A percentile compares a stretch with the other conserved stretches of the same genome.
These are phyloP conservation scores for Pardalotus punctatus DNA, from an alignment of 2,113 vertebrate genomes.

Conservation along the genomic window DNA sequence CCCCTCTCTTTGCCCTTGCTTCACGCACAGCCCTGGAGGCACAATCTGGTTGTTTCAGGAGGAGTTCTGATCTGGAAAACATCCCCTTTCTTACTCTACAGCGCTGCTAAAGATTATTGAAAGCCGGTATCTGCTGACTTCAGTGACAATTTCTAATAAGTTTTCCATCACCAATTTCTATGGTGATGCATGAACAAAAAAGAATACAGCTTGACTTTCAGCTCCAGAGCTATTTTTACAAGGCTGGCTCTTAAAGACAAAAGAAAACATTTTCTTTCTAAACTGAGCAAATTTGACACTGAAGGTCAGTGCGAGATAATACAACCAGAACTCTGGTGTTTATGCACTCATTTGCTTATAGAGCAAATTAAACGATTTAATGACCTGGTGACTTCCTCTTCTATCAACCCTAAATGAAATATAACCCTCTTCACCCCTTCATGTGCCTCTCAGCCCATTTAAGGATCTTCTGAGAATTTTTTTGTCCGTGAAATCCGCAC, in stretches of 20 bases:
- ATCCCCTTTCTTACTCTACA: not conserved
- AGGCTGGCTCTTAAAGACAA: constrained; percentile 17
- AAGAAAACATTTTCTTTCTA: constrained; percentile 24
- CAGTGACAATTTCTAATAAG: constrained; percentile 22
- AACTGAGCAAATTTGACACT: not conserved
- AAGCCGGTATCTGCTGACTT: constrained; percentile 3
- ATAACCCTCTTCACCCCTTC: not conserved
- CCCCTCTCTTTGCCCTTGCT: not conserved
- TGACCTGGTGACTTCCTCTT: not conserved
- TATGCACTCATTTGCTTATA: not conserved
- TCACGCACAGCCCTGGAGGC: not conserved
- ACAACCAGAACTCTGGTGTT: not conserved
- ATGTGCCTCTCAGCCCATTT: not conserved
- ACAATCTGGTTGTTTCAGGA: not conserved
- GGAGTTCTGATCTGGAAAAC: not conserved
- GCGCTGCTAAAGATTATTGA: not conserved
- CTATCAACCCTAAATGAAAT: not conserved
- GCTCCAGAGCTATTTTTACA: constrained; percentile 15
- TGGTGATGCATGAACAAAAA: constrained; percentile 20
- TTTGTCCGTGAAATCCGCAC: not conserved
- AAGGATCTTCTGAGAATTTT: not conserved
- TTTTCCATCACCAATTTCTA: constrained; percentile 40
- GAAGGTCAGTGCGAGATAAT: not conserved
- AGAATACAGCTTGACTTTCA: constrained; percentile 9
- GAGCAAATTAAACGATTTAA: not conserved